These are phyloP conservation scores for Morelia viridis DNA, from an alignment of 2,797 vertebrate species.

Conservation along the genomic window DNA sequence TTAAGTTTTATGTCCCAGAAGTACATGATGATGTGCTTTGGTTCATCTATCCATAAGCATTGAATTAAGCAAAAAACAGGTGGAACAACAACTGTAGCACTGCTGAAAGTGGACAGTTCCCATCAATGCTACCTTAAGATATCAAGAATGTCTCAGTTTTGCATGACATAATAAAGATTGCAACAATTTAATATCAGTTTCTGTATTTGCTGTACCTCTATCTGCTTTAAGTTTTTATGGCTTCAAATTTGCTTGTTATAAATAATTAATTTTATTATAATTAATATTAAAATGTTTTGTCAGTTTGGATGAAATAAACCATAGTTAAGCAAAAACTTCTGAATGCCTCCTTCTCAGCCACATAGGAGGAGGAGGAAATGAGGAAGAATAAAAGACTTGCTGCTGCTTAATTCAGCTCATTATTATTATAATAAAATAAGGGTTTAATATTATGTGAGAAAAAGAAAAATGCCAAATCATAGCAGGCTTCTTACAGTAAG, in stretches of 20 bases:
- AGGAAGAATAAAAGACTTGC: neutral
- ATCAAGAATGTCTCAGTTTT: neutral
- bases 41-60: neutral
- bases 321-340: neutral
- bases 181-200: conserved; percentile 9
- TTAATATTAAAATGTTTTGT: neutral
- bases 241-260: neutral
- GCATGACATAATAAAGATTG: neutral
- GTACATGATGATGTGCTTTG: neutral
- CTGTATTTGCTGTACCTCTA: neutral
- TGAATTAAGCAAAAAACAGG: neutral
- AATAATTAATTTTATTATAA: neutral
- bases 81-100: neutral
- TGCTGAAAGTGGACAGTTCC: conserved; percentile 29
- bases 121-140: neutral
- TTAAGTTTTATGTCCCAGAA: neutral
- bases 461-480: neutral
- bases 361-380: neutral
- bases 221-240: neutral
- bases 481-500: conserved; percentile 25
- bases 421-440: neutral
- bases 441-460: neutral
- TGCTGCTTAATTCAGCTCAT: neutral
- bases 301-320: neutral
- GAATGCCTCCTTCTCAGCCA: neutral